These are phyloP conservation scores for Oikopleura dioica DNA, from an alignment of 23 tunicate species.

Conservation along the genomic window DNA sequence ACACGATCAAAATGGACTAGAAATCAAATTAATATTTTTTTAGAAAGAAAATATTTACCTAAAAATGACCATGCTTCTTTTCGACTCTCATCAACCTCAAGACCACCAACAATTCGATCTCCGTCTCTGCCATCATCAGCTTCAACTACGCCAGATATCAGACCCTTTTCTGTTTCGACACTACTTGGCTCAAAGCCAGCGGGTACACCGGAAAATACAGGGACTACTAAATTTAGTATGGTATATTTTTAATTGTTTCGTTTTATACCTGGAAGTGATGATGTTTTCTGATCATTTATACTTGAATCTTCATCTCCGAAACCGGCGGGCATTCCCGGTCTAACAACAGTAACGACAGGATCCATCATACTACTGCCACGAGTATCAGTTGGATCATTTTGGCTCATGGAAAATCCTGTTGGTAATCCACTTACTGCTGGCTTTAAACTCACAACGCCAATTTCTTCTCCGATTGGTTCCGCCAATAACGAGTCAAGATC, in stretches of 20 bases:
- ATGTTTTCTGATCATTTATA: background rate
- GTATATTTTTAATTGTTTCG: too few species aligned
- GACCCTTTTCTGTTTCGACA: background rate
- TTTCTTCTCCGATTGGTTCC: too few species aligned
- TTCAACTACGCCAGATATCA: background rate
- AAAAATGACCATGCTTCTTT: background rate
- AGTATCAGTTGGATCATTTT: too few species aligned
- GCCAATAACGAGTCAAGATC: background rate
- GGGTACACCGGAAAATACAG: background rate
- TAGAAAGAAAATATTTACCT: background rate
- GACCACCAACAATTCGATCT: conserved; percentile 1
- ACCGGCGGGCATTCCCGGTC: too few species aligned
- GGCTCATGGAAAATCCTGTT: too few species aligned
- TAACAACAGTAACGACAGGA: too few species aligned
- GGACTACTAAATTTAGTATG: too few species aligned
- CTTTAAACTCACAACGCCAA: too few species aligned
- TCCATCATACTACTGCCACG: too few species aligned
- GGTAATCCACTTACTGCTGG: too few species aligned
- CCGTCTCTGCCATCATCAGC: conserved; percentile 3
- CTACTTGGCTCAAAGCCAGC: background rate
- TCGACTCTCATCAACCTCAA: background rate
- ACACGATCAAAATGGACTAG: conserved; percentile 8
- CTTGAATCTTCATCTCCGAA: background rate
- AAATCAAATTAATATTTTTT: background rate
- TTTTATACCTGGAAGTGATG: background rate